These are phyloP conservation scores for human (Homo sapiens) DNA, from an alignment of 2,113 vertebrate genomes.

Conservation along the genomic window GRCh38 chr7:92339501-92340000, in stretches of 20 bases:
- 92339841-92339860: neutral
- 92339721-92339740: neutral
- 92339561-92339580: neutral
- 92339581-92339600: neutral
- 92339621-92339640: neutral
- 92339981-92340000: neutral
- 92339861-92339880: neutral
- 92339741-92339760: neutral
- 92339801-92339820: neutral
- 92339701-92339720: neutral
- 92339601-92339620: neutral
- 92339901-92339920: neutral
- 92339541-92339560: neutral
- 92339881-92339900: neutral
- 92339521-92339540: neutral
- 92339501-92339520: neutral
- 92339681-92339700: neutral
- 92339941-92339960: neutral
- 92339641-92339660: neutral
- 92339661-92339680: neutral
- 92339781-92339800: neutral
- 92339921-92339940: neutral
- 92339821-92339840: neutral
- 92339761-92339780: neutral
- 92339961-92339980: neutral